phyloP scores from a whole-genome alignment of 2,888 invertebrate species.

The Tethea ocularis region DNA sequence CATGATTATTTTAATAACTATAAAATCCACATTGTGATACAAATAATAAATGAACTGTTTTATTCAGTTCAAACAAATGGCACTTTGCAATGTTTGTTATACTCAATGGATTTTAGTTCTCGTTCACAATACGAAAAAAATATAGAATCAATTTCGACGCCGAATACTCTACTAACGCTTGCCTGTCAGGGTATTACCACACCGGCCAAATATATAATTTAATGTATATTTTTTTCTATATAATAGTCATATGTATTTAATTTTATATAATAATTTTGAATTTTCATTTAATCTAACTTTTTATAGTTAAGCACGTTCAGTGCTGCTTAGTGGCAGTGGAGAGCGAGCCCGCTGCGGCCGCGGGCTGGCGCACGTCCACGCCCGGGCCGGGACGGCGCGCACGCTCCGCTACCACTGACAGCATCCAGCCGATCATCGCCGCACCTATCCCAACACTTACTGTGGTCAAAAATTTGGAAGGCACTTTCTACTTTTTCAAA shows the following conservation, averaged over 20 bases:
- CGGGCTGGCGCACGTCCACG: background rate
- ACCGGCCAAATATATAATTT: slow-evolving; percentile 82
- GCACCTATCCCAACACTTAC: slow-evolving; percentile 84
- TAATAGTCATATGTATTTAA: slow-evolving; percentile 83
- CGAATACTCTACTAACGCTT: slow-evolving; percentile 80
- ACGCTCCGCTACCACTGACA: slow-evolving; percentile 27
- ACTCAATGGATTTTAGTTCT: slow-evolving; percentile 59
- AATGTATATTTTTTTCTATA: slow-evolving; percentile 81
- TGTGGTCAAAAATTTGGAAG: slow-evolving; percentile 88
- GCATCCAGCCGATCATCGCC: slow-evolving; percentile 74
- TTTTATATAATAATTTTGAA: slow-evolving; percentile 84
- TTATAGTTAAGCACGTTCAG: slow-evolving; percentile 75
- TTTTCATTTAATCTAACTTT: slow-evolving; percentile 79
- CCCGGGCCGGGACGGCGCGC: slow-evolving; percentile 8
- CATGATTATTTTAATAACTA: slow-evolving; percentile 58
- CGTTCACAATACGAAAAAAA: slow-evolving; percentile 47
- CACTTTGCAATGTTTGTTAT: slow-evolving; percentile 77
- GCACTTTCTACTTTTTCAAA: slow-evolving; percentile 91
- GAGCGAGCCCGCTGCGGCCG: background rate
- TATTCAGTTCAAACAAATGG: slow-evolving; percentile 77
- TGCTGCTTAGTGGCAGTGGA: slow-evolving; percentile 45
- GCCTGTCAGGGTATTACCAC: slow-evolving; percentile 92
- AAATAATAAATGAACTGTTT: slow-evolving; percentile 59
- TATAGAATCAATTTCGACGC: slow-evolving; percentile 72
- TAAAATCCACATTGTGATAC: slow-evolving; percentile 63